Evolutionary conservation across 2,888 invertebrate species (phyloP), one percentile per base, ranked within the genome.

Genomic region (Chrysolina oricalcia): DNA sequence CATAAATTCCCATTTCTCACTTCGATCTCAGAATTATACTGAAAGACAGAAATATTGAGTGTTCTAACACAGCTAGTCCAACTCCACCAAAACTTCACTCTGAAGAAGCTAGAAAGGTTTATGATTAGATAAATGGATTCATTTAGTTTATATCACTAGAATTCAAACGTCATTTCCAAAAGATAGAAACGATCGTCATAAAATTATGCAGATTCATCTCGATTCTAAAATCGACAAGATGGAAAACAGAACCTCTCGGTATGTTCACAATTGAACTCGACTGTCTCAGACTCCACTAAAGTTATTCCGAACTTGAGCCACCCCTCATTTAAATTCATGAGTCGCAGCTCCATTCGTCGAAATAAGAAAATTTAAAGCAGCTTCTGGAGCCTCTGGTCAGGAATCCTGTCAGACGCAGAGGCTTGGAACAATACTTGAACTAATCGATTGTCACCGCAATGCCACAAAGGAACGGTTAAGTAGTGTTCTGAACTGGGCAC

Each of bases 351-450:
- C 35, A 35, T 27, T 46, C 17, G 67, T n/a, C 15, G 27, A 6
- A 50, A 48, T 67, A 35, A 27, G 67, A 19, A 67, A 46, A 67
- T 48, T 48, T 35, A 23, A 67, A 21, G 53, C 53, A 4, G 53
- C 46, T 13, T 62, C 46, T 19, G 13, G 59, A 62, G 72, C 43
- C 59, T 65, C 72, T 65, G 66, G 41, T 53, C 70, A 65, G 70
- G 74, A 72, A 72, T 62, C 64, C 67, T 77, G 77, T 77, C 77
- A 77, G 65, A 59, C 8, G 17, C 77, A 77, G 77, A 50, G 63
- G 68, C 46, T 72, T 66, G 35, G 74, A 74, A 74, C 74, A 77
- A 74, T 73, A 67, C 73, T 64, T 71, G 63, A 72, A 59, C 71
- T 76, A 76, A 76, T 76, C 76, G 69, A 76, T 71, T 71, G 48